A percentile compares a stretch with the other conserved stretches of the same genome.
phyloP scores from a whole-genome alignment of 2,797 vertebrate genomes.

The Forpus xanthops region DNA sequence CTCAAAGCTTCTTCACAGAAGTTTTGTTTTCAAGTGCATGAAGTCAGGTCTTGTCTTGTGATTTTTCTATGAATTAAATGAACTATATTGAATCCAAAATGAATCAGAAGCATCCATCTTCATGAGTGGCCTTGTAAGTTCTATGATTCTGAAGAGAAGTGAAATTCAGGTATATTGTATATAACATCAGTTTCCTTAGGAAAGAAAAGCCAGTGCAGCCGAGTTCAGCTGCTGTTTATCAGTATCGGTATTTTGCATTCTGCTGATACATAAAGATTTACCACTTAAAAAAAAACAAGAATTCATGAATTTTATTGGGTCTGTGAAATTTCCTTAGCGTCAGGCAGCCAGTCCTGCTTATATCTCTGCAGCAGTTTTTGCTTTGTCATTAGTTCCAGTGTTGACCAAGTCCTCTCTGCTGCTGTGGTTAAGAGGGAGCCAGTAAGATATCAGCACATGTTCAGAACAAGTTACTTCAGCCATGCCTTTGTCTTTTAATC shows the following conservation, averaged over 20 bases:
- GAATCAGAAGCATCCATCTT: not conserved
- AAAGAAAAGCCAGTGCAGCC: not conserved
- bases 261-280: not conserved
- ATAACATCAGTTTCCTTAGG: not conserved
- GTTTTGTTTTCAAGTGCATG: not conserved
- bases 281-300: not conserved
- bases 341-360: not conserved
- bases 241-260: not conserved
- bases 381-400: not conserved
- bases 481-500: not conserved
- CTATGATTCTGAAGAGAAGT: not conserved
- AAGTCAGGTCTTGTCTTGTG: not conserved
- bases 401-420: not conserved
- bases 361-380: not conserved
- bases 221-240: not conserved
- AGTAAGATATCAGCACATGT: fast-evolving
- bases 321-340: not conserved
- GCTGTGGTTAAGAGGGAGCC: fast-evolving
- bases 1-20: not conserved
- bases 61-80: not conserved
- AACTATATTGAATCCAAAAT: not conserved
- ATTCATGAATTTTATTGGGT: not conserved
- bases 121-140: not conserved
- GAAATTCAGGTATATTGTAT: not conserved
- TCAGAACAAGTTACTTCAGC: not conserved